These are phyloP conservation scores for Bombus waltoni DNA, from an alignment of 1,140 invertebrate genomes.

Conservation along the genomic window DNA sequence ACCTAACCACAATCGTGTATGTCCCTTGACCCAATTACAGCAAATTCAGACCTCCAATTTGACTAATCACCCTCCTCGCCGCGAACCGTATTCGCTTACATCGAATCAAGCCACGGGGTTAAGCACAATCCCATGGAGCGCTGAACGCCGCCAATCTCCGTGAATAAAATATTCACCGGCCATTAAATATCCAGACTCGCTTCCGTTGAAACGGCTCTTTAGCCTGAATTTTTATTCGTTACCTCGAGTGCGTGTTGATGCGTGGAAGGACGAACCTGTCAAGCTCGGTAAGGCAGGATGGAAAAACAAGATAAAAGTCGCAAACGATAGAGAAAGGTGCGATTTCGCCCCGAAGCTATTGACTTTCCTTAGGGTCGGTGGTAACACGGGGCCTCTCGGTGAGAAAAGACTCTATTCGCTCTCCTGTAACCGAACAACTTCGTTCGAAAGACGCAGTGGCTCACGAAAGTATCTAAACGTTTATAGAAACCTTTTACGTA, in stretches of 20 bases:
- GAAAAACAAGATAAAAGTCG: background rate
- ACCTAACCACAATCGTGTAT: background rate
- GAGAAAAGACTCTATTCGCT: conserved; percentile 58
- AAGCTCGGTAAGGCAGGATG: background rate
- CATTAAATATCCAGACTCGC: conserved; percentile 23
- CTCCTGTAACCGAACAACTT: background rate
- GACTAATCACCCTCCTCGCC: background rate
- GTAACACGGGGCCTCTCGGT: conserved; percentile 57
- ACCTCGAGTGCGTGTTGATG: background rate
- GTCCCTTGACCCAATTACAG: background rate
- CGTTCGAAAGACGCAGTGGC: too few species aligned
- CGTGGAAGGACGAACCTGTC: background rate
- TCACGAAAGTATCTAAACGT: background rate
- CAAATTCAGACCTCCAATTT: background rate
- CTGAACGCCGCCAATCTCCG: background rate
- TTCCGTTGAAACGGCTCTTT: background rate
- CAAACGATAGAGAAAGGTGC: conserved; percentile 36
- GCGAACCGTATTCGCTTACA: background rate
- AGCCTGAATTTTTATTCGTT: conserved; percentile 48
- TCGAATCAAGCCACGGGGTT: background rate
- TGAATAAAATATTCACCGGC: conserved; percentile 47
- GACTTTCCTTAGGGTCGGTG: conserved; percentile 63
- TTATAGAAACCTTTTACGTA: background rate
- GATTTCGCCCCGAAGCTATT: conserved; percentile 65
- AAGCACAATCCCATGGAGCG: background rate